phyloP scores from a whole-genome alignment of 1,140 invertebrate species.

The Sarcophaga bullata region DNA sequence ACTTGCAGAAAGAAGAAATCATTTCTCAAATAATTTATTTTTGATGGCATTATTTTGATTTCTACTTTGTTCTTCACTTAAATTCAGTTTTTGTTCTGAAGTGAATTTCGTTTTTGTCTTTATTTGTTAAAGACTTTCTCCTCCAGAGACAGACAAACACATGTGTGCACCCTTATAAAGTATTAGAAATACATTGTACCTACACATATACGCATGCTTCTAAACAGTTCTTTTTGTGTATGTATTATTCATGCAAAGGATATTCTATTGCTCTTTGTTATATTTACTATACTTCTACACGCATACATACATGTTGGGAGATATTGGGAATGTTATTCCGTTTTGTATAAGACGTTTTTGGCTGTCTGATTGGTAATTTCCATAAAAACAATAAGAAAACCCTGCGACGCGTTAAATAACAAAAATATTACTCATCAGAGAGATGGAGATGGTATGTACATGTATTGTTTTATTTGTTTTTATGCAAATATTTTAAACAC shows the following conservation, averaged over 20 bases:
- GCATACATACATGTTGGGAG: too few species aligned
- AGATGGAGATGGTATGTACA: background rate
- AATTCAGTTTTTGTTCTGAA: background rate
- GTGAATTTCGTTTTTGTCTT: background rate
- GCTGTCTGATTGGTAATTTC: conserved; percentile 24
- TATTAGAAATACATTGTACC: background rate
- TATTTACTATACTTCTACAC: too few species aligned
- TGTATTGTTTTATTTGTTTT: background rate
- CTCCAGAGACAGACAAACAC: conserved; percentile 14
- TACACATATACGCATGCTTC: background rate
- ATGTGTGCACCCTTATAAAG: background rate
- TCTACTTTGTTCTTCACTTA: conserved; percentile 15
- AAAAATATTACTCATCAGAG: conserved; percentile 33
- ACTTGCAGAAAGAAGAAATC: background rate
- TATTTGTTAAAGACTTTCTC: background rate
- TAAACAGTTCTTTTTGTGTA: background rate
- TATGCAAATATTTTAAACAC: conserved; percentile 9
- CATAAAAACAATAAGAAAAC: conserved; percentile 38
- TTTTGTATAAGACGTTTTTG: background rate
- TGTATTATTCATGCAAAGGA: background rate
- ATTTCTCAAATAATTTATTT: conserved; percentile 26
- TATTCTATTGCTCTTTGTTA: too few species aligned
- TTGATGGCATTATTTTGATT: conserved; percentile 34
- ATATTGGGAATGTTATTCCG: too few species aligned
- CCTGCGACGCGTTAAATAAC: conserved; percentile 38